phyloP scores from a whole-genome alignment of 2,888 invertebrate species.

The Achlya flavicornis region DNA sequence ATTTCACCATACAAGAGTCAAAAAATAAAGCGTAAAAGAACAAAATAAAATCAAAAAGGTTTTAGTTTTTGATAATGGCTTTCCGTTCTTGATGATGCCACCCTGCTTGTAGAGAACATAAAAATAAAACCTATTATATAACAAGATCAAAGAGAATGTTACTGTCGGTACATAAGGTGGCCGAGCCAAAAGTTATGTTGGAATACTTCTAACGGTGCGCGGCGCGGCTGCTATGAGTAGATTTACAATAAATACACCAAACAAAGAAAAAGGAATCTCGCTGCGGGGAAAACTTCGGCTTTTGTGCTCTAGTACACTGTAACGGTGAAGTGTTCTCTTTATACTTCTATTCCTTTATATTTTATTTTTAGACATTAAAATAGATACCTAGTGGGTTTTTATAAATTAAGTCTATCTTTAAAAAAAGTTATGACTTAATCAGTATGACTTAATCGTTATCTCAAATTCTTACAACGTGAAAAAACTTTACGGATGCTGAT shows the following conservation, averaged over 20 bases:
- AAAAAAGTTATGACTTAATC: too few relatives aligned
- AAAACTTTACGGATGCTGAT: too few relatives aligned
- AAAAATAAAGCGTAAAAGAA: too few relatives aligned
- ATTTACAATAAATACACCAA: constrained; percentile 84
- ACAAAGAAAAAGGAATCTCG: constrained; percentile 83
- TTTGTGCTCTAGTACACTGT: constrained; percentile 68
- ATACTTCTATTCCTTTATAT: constrained; percentile 18
- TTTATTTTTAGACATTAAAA: constrained; percentile 18
- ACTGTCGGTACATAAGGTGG: constrained; percentile 53
- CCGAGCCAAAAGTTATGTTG: constrained; percentile 78
- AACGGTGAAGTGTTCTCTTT: constrained; percentile 45
- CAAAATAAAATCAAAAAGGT: background rate
- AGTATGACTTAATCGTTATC: too few relatives aligned
- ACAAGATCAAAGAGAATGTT: constrained; percentile 42
- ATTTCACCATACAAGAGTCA: too few relatives aligned
- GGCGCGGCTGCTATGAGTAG: constrained; percentile 75
- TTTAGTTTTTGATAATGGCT: background rate
- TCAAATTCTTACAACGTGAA: too few relatives aligned
- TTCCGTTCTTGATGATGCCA: background rate
- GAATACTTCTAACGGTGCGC: constrained; percentile 76
- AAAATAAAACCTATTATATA: constrained; percentile 21
- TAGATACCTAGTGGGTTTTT: background rate
- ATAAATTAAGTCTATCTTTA: too few relatives aligned
- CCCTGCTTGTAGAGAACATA: background rate
- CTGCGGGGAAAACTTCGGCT: constrained; percentile 80